Base-by-base conservation (phyloP, 2,888 invertebrate genomes). In the Harpagoxenus sublaevis region DNA sequence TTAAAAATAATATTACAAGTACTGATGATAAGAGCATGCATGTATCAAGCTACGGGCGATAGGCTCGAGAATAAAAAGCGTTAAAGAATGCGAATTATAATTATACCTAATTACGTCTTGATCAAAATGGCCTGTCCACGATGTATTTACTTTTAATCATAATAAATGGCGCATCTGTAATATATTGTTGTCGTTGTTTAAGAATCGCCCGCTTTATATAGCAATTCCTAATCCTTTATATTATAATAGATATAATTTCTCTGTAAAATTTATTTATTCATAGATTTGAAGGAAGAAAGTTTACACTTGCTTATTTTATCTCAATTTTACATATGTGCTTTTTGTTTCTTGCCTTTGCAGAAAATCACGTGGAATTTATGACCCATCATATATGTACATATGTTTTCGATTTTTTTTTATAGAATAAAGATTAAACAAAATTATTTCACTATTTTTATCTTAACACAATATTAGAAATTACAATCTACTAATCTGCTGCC, bases 1-100 rank as follows among this genome's bases (percentile, higher is more conserved):
- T 45, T 78, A 78, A 55, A n/a, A 53, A 53, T 63, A 77, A 45
- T 18, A 55, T 77, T 51, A n/a, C 15, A 15, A 28, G 28, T 23
- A n/a, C 31, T 23, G 55, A 15, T 28, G 39, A 65, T 57, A 57
- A 57, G 57, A 79, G 42, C 57, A 79, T 79, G 55, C 68, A 68
- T 42, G 53, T 70, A 45, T 70, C 42, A 57, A 57, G 31, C 23
- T 55, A 28, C 28, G 18, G 39, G 45, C 70, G 31, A 45, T 68
- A 78, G 55, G 70, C 55, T 78, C 31, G 15, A 70, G 15, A 78
- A 9, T 3, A 77, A 78, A 78, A 42, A 55, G 39, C n/a, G n/a
- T 55, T 23, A 42, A 68, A 68, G 12, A 68, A 15, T 57, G 15
- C n/a, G 15, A 57, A 70, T 68, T 39, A 62, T n/a, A 62, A 57